Base-by-base conservation (phyloP, 2,113 vertebrate species). In the Xyliphius kryptos region DNA sequence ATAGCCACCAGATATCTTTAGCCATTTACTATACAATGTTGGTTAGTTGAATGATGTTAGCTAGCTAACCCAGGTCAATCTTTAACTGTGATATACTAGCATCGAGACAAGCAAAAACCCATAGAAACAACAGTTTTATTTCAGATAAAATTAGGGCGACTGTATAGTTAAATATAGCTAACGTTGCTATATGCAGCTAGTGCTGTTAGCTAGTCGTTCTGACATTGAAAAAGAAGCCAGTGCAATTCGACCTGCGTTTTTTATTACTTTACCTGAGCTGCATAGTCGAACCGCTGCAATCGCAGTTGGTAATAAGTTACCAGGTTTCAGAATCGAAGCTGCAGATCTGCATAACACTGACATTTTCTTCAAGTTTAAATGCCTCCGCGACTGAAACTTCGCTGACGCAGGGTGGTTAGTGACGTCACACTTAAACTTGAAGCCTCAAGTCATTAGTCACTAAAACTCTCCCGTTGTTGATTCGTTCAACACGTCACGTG, bases 291-390 rank as follows among this genome's bases (percentile, higher is more conserved):
- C 70, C 13, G 79, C 73, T 7, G 72, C 60, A 50, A 78, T n/a
- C 1, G 64, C n/a, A 7, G 49, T 69, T 0, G 85, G 77, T 0
- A 72, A 54, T 2, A 75, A 48, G 37, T 71, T 43, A 17, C 59
- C 46, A 3, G 76, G 20, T 48, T 77, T 83, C 26, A 88, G 65
- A 12, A 87, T 47, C 13, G 63, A 63, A 9, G 68, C 69, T 12
- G 78, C 81, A 5, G 62, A 74, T 77, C 80, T 79, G 50, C 74
- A 85, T 32, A 88, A 66, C 46, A 85, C 71, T 4, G 88, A 75
- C 88, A 89, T 89, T 15, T 38, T 67, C 38, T n/a, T 40, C 10
- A 32, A 21, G 57, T 47, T 51, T 38, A 40, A 11, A n/a, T n/a
- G n/a, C n/a, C n/a, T n/a, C n/a, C n/a, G n/a, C n/a, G n/a, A n/a